phyloP scores from a whole-genome alignment of 2,113 vertebrate species.

The Noturus placidus region DNA sequence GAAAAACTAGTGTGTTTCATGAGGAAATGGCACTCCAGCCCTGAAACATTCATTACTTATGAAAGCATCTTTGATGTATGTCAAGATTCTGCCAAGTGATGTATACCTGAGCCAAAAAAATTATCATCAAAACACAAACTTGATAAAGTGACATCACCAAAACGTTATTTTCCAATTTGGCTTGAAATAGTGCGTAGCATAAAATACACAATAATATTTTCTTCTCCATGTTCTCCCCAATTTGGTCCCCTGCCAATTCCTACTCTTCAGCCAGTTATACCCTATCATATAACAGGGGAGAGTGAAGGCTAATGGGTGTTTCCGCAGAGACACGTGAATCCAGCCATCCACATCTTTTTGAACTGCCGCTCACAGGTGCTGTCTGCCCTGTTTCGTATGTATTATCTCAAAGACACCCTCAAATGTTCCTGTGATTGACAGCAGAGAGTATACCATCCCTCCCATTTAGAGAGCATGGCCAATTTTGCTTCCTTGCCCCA shows the following conservation, averaged over 20 bases:
- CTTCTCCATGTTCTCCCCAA: background rate
- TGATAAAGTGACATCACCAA: background rate
- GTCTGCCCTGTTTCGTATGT: background rate
- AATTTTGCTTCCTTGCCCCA: background rate
- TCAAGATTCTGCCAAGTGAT: background rate
- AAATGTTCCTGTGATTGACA: background rate
- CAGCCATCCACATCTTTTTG: too few relatives aligned
- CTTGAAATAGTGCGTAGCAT: background rate
- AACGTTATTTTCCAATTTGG: background rate
- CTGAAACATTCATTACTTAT: constrained; percentile 1
- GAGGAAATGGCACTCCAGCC: background rate
- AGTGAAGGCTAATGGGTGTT: background rate
- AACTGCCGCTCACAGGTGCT: background rate
- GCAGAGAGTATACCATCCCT: background rate
- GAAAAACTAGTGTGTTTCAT: background rate
- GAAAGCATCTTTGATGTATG: background rate
- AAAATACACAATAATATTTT: background rate
- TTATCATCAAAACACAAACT: background rate
- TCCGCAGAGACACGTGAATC: background rate
- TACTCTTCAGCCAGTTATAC: background rate
- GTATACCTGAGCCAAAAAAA: background rate
- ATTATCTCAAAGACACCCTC: background rate
- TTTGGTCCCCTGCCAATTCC: background rate
- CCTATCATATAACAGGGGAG: background rate
- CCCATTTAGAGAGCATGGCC: background rate